These are phyloP conservation scores for Poeciliopsis prolifica DNA, from an alignment of 2,113 vertebrate genomes.

Conservation along the genomic window DNA sequence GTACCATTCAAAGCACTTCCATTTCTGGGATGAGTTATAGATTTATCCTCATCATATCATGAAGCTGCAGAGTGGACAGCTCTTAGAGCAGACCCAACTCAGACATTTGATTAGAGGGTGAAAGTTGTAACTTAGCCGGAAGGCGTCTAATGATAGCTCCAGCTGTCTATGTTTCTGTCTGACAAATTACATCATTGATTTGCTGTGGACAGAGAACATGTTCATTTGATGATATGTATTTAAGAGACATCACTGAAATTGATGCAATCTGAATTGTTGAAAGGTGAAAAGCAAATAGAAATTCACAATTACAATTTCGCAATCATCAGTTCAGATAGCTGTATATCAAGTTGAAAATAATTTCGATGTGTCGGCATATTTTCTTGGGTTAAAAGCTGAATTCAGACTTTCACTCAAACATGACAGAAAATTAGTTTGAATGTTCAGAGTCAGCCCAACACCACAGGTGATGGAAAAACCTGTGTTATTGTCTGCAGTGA, in stretches of 20 bases:
- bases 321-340: no score
- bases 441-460: no score
- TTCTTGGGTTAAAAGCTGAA: no score
- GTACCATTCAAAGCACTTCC: conserved; percentile 44
- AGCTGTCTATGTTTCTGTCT: conserved; percentile 8
- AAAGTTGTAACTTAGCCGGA: conserved; percentile 12
- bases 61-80: conserved; percentile 40
- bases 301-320: neutral
- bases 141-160: conserved; percentile 23
- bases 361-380: no score
- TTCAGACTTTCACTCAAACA: no score
- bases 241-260: neutral
- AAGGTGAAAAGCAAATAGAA: conserved; percentile 9
- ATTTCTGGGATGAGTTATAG: conserved; percentile 62
- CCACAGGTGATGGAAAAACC: no score
- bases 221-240: conserved; percentile 20
- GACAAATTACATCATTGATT: conserved; percentile 1
- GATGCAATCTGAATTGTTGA: conserved; percentile 10
- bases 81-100: conserved; percentile 37
- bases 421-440: no score
- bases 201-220: conserved; percentile 3
- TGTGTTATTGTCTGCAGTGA: no score
- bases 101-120: conserved; percentile 41
- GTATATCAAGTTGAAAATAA: no score
- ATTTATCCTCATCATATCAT: conserved; percentile 41